Conservation (phyloP, 2,797 vertebrate species). For the Periparus ater region DNA sequence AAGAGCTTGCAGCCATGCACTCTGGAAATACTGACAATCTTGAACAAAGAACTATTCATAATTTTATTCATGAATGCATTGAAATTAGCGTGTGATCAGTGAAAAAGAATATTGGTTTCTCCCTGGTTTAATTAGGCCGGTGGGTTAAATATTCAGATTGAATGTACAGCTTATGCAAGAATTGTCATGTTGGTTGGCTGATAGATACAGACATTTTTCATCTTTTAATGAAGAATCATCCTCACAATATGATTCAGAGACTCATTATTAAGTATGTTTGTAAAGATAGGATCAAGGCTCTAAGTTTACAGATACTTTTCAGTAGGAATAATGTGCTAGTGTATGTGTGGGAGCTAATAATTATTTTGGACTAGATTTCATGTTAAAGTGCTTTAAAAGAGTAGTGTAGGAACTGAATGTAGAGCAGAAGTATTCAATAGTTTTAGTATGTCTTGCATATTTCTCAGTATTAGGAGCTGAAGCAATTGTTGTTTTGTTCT, state of each 20-base stretch:
- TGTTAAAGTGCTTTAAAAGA: background rate
- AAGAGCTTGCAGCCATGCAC: background rate
- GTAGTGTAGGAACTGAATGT: background rate
- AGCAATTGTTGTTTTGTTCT: background rate
- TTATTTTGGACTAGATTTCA: background rate
- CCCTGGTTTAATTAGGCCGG: background rate
- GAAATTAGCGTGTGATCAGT: background rate
- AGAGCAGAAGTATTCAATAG: background rate
- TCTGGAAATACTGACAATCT: background rate
- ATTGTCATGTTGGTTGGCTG: background rate
- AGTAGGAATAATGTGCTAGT: background rate
- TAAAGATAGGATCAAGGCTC: constrained; percentile 26
- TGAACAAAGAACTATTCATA: background rate
- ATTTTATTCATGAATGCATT: background rate
- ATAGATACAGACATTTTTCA: background rate
- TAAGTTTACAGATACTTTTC: background rate
- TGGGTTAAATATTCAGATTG: background rate
- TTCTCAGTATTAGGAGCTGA: background rate
- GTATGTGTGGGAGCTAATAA: background rate
- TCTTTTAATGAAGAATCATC: background rate
- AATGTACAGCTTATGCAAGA: background rate
- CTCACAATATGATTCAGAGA: background rate
- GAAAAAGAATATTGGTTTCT: background rate
- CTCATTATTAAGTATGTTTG: background rate
- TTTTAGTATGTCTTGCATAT: background rate